Evolutionary conservation across 2,113 vertebrate species (phyloP), one percentile per base, ranked within the genome.

Genomic region (Ahaetulla prasina): DNA sequence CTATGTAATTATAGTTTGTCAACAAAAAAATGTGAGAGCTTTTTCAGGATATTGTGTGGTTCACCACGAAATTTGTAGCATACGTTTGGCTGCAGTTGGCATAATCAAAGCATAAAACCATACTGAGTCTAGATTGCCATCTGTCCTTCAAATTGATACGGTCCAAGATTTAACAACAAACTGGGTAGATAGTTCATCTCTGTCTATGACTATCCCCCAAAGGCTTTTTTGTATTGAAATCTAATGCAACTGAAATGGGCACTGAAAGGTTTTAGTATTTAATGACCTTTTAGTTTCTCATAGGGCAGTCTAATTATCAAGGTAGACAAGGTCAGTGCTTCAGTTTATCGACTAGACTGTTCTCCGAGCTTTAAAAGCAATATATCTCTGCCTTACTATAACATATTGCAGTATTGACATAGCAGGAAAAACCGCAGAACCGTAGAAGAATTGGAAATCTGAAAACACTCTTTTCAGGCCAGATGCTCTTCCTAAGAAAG

Each of bases 211-310:
- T 8, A 35, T 53, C 35, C 53, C 43, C 12, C 16, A 84, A 12
- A 12, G 63, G 35, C 2, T 0, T 18, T 50, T 85, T 91, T 35
- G 53, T 68, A 60, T 0, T 84, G 30, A 63, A 84, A 3, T 30
- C 55, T 91, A 12, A 27, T 90, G 89, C 49, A 54, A 54, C 0
- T 94, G 14, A 91, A 94, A 91, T 8, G 50, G 90, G 2, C 25
- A 60, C n/a, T 43, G 60, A 90, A 92, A 90, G 3, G 10, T 74
- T 85, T 49, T 68, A 60, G 7, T n/a, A 90, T 57, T 88, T 90
- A 45, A 90, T 94, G 91, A 91, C 45, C 5, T 91, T 92, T 93
- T 63, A 92, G 90, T 88, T 35, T 47, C 27, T 94, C 23, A 74
- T 63, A 57, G 80, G 35, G 45, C 52, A 91, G 8, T 91, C 85